A percentile compares a stretch with the other conserved stretches of the same genome.
Evolutionary conservation across 1,140 invertebrate genomes (phyloP).

Genomic region (Aphidius gifuensis): DNA sequence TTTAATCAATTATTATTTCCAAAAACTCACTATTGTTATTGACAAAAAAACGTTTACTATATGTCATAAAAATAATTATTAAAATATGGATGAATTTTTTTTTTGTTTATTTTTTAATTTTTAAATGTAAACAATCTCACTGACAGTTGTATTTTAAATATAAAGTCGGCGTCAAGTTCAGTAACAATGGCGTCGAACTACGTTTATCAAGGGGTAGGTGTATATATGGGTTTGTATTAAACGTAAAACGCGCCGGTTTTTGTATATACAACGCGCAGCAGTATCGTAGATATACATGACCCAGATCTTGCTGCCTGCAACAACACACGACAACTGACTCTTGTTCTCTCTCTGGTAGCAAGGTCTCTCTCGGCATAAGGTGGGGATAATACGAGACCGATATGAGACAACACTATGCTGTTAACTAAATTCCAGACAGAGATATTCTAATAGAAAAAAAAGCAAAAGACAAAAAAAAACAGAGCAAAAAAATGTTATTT

Average conservation of each 20-base stretch:
- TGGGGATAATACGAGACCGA: background rate
- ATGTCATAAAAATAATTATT: too few relatives aligned
- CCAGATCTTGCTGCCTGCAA: background rate
- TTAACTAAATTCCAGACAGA: background rate
- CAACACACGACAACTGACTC: background rate
- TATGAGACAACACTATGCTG: too few relatives aligned
- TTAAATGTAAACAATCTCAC: conserved; percentile 3
- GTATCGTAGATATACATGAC: too few relatives aligned
- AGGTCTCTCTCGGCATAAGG: background rate
- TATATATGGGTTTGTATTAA: conserved; percentile 13
- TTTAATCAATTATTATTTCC: background rate
- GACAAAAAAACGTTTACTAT: too few relatives aligned
- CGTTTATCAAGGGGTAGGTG: conserved; percentile 7
- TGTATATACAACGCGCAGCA: conserved; percentile 21
- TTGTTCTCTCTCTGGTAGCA: background rate
- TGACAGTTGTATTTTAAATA: too few relatives aligned
- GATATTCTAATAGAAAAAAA: background rate
- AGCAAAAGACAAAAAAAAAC: background rate
- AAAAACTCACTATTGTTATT: background rate
- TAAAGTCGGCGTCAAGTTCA: conserved; percentile 3
- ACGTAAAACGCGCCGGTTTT: conserved; percentile 24
- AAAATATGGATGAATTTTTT: too few relatives aligned
- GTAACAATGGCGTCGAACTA: conserved; percentile 25
- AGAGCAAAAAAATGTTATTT: conserved; percentile 2
- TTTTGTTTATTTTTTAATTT: too few relatives aligned